Evolutionary conservation across 2,888 invertebrate species (phyloP), one percentile per base, ranked within the genome.

Genomic region (Lithophane semibrunnea): DNA sequence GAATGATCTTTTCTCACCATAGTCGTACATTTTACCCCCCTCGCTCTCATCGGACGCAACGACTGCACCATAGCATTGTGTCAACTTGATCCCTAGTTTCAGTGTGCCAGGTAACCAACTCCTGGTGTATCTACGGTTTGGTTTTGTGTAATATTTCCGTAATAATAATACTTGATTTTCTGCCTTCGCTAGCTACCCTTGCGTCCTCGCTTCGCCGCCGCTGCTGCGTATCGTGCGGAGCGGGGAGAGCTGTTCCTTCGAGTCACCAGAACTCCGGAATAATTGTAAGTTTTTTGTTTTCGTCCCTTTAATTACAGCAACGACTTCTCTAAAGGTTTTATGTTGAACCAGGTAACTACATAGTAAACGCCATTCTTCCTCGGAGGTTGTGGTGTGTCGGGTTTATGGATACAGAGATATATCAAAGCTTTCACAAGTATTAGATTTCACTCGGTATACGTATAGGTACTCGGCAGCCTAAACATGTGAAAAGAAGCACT

Each of bases 171-270:
- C 29, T n/a, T 44, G 29, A 2, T 12, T 47, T 73, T 73, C 16
- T 69, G 9, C n/a, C 44, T 73, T 73, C 16, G 1, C 12, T 56
- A 73, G 73, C 2, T n/a, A 18, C n/a, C 18, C 60, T 13, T 9
- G 44, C 18, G 18, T 24, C 66, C 65, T 66, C 60, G 75, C 66
- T 66, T 66, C 75, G 75, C 65, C 76, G 60, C 76, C 75, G 60
- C 76, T n/a, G 29, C 76, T 75, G 75, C 60, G 75, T 54, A 60
- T 12, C 29, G 65, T 65, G 74, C 74, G 66, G 60, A 77, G 66
- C 65, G 60, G n/a, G 75, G 75, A 58, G 18, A 44, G 37, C 60
- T 60, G 60, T 8, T 52, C 29, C n/a, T 76, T 52, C 65, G 1
- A 37, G 18, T 52, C 52, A 44, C 29, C 13, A 8, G 29, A 74